Evolutionary conservation across 2,888 invertebrate genomes (phyloP).

Genomic region (Herminia tarsipennalis): DNA sequence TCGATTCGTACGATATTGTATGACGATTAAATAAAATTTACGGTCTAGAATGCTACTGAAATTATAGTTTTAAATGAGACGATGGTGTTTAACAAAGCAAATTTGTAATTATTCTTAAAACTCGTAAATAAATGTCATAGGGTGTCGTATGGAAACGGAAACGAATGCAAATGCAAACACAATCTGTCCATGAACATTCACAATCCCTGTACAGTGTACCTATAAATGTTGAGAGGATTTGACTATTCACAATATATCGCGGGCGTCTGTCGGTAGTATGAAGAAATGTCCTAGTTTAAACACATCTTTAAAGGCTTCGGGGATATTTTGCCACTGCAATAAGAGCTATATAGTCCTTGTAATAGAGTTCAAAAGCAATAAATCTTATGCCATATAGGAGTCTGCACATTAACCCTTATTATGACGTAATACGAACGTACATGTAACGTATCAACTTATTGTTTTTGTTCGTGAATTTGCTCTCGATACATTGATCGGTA

Average conservation of each 20-base stretch:
- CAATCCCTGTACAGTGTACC: conserved; percentile 67
- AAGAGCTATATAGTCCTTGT: too few relatives aligned
- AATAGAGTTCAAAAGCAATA: too few relatives aligned
- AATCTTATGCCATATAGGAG: too few relatives aligned
- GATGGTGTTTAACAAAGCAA: conserved; percentile 14
- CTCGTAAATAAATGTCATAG: conserved; percentile 17
- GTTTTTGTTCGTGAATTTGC: too few relatives aligned
- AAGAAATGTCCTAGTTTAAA: too few relatives aligned
- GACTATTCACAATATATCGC: conserved; percentile 48
- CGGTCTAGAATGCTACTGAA: conserved; percentile 16
- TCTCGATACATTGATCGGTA: too few relatives aligned
- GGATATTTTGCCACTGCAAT: too few relatives aligned
- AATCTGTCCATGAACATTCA: conserved; percentile 48
- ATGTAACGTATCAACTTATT: too few relatives aligned
- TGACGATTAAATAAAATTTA: conserved; percentile 8
- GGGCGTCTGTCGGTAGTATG: conserved; percentile 22
- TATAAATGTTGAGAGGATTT: conserved; percentile 53
- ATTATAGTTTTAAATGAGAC: conserved; percentile 14
- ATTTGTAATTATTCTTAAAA: conserved; percentile 19
- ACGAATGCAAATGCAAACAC: conserved; percentile 34
- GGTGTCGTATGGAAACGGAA: conserved; percentile 22
- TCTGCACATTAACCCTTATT: too few relatives aligned
- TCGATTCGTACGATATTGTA: conserved; percentile 14
- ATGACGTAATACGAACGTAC: too few relatives aligned
- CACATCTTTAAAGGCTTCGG: too few relatives aligned